These are phyloP conservation scores for Tribolium castaneum DNA, from an alignment of 1,140 invertebrate species.

Conservation along the genomic window DNA sequence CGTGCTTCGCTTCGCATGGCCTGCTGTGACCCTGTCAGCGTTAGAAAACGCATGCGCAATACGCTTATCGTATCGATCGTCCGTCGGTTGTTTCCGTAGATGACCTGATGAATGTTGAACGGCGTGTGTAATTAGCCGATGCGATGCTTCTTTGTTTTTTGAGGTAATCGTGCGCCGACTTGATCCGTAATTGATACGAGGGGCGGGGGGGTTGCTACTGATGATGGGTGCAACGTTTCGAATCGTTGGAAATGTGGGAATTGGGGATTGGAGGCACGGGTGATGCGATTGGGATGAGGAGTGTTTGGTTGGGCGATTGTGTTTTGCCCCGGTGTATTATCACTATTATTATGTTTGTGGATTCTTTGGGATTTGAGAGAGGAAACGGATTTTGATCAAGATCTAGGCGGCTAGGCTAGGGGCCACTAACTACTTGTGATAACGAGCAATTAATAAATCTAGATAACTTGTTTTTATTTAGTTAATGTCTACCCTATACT, in stretches of 20 bases:
- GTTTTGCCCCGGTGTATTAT: constrained; percentile 43
- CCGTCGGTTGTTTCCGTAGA: constrained; percentile 48
- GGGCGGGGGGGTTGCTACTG: neutral
- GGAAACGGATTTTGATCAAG: too few species aligned
- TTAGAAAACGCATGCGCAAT: constrained; percentile 48
- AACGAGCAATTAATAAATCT: too few species aligned
- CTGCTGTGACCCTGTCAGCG: constrained; percentile 58
- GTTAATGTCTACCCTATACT: too few species aligned
- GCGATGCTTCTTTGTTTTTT: constrained; percentile 21
- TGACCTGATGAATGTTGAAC: constrained; percentile 45
- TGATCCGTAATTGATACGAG: neutral
- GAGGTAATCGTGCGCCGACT: neutral
- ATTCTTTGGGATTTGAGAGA: constrained; percentile 24
- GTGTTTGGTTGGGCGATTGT: constrained; percentile 39
- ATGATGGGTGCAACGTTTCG: neutral
- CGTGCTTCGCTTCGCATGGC: constrained; percentile 44
- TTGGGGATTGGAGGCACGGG: neutral
- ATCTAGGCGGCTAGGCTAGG: too few species aligned
- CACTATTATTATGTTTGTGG: constrained; percentile 46
- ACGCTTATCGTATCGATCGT: constrained; percentile 58
- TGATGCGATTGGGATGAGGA: neutral
- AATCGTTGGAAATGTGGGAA: neutral
- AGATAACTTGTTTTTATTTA: too few species aligned
- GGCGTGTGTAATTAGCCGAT: neutral
- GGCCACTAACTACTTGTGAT: too few species aligned